A percentile compares a stretch with the other conserved stretches of the same genome.
Conservation (phyloP, 2,888 invertebrate species). For the Megastigmus dorsalis region DNA sequence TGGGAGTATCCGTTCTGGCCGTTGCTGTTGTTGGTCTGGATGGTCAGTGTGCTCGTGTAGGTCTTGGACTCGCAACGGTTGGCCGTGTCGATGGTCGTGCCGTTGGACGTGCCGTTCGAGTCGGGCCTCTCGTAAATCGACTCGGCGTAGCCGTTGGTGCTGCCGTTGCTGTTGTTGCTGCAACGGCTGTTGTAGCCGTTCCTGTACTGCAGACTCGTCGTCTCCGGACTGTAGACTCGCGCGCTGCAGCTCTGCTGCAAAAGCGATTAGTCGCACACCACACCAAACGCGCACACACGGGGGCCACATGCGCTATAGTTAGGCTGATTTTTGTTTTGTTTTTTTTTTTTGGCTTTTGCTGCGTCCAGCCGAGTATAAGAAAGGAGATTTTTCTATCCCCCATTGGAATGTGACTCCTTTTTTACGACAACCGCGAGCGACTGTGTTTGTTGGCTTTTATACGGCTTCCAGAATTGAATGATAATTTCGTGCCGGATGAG, state of each 20-base stretch:
- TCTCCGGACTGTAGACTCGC: constrained; percentile 62
- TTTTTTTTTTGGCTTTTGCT: background rate
- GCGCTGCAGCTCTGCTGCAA: constrained; percentile 64
- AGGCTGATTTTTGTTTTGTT: background rate
- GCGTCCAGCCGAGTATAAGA: too few relatives aligned
- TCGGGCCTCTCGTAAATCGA: too few relatives aligned
- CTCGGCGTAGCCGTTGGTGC: constrained; percentile 30
- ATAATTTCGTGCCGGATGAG: too few relatives aligned
- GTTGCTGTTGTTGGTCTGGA: constrained; percentile 63
- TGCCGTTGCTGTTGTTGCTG: constrained; percentile 35
- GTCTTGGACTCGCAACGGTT: constrained; percentile 63
- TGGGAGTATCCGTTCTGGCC: constrained; percentile 10
- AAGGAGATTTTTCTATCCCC: too few relatives aligned
- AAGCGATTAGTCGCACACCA: constrained; percentile 71
- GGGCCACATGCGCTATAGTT: too few relatives aligned
- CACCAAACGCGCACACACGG: constrained; percentile 54
- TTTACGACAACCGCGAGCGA: too few relatives aligned
- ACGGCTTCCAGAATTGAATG: too few relatives aligned
- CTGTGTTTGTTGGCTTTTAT: too few relatives aligned
- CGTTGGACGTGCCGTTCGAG: too few relatives aligned
- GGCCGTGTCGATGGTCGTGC: constrained; percentile 25
- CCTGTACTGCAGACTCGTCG: background rate
- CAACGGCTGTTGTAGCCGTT: constrained; percentile 44
- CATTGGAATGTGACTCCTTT: too few relatives aligned
- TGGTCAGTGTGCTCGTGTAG: constrained; percentile 72